phyloP scores from a whole-genome alignment of 2,113 vertebrate genomes.

The Meleagris gallopavo region DNA sequence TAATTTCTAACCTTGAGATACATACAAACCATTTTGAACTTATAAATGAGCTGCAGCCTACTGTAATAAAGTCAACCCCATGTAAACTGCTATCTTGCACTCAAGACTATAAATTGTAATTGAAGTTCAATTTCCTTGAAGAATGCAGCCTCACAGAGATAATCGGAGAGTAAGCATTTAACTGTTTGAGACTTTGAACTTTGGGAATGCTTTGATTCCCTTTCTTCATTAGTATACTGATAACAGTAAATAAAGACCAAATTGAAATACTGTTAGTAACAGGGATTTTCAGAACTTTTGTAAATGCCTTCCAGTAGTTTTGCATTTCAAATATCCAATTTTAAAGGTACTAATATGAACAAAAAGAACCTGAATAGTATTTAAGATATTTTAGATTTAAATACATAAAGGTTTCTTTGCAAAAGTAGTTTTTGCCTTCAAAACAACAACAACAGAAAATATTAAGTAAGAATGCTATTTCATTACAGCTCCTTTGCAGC shows the following conservation, averaged over 20 bases:
- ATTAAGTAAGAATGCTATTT: neutral
- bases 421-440: neutral
- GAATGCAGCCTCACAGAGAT: neutral
- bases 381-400: neutral
- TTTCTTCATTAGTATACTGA: neutral
- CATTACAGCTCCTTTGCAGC: neutral
- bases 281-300: neutral
- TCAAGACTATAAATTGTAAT: neutral
- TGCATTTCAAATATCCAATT: neutral
- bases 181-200: neutral
- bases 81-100: neutral
- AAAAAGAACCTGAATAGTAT: neutral
- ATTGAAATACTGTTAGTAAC: neutral
- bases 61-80: neutral
- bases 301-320: neutral
- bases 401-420: neutral
- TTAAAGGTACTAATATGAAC: neutral
- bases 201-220: neutral
- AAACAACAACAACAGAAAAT: neutral
- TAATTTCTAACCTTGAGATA: constrained; percentile 57
- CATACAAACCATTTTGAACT: neutral
- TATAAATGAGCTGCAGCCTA: neutral
- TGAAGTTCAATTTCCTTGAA: constrained; percentile 10
- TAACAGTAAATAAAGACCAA: neutral
- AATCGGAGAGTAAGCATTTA: neutral